Evolutionary conservation across 2,888 invertebrate species (phyloP).

Genomic region (Agrotis ipsilon): DNA sequence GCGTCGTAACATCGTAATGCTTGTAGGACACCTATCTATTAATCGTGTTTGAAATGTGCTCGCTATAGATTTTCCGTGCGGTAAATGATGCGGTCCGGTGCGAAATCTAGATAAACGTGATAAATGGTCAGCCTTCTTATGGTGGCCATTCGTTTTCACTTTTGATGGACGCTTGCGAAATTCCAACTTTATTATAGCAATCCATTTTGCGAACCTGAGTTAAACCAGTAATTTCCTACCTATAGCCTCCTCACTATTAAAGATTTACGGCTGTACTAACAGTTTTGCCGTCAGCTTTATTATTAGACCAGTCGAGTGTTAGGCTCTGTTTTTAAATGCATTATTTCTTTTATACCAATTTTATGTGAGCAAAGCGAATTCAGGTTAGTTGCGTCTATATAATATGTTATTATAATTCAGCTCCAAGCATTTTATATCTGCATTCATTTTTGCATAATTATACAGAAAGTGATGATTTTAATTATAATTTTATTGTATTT

Average conservation of each 20-base stretch:
- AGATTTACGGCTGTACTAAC: slow-evolving; percentile 66
- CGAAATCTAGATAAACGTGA: slow-evolving; percentile 85
- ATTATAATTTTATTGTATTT: slow-evolving; percentile 4
- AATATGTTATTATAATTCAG: neutral
- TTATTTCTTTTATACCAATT: slow-evolving; percentile 23
- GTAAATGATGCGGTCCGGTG: slow-evolving; percentile 81
- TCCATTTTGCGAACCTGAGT: slow-evolving; percentile 68
- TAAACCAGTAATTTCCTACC: slow-evolving; percentile 61
- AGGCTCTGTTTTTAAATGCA: slow-evolving; percentile 54
- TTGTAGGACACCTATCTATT: slow-evolving; percentile 65
- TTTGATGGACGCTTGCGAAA: slow-evolving; percentile 77
- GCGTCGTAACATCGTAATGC: slow-evolving; percentile 56
- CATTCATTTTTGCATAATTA: neutral
- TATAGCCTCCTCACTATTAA: slow-evolving; percentile 66
- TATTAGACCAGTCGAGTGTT: slow-evolving; percentile 53
- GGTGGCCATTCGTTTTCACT: slow-evolving; percentile 76
- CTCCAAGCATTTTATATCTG: slow-evolving; percentile 18
- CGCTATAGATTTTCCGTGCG: slow-evolving; percentile 77
- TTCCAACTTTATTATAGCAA: slow-evolving; percentile 72
- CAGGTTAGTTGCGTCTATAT: slow-evolving; percentile 31
- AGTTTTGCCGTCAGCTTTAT: slow-evolving; percentile 58
- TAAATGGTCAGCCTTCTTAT: slow-evolving; percentile 81
- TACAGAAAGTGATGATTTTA: neutral
- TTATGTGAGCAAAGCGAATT: slow-evolving; percentile 23
- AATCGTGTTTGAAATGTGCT: slow-evolving; percentile 75